Conservation (phyloP, 2,888 invertebrate species). For the Drosophila nr. perissopoda region DNA sequence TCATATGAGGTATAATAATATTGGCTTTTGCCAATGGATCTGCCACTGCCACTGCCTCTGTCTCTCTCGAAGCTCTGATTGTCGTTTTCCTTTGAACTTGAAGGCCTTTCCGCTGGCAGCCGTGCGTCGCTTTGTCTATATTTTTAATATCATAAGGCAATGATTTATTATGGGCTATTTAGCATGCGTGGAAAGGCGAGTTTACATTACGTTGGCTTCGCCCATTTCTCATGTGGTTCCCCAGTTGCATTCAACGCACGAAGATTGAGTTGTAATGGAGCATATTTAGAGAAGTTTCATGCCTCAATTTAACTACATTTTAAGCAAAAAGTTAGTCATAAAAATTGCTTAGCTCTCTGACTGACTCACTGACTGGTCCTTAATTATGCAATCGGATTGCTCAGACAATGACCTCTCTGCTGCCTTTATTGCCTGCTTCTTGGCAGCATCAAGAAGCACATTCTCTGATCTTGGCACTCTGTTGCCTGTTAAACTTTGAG, state of each 20-base stretch:
- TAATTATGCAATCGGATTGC: background rate
- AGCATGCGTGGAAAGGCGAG: constrained; percentile 32
- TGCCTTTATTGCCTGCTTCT: background rate
- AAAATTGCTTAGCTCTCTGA: background rate
- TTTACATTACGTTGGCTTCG: constrained; percentile 15
- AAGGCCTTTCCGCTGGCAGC: constrained; percentile 43
- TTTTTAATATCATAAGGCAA: constrained; percentile 47
- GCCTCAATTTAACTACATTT: background rate
- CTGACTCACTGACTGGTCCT: background rate
- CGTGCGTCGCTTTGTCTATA: constrained; percentile 32
- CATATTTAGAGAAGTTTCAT: background rate
- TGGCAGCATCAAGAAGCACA: constrained; percentile 28
- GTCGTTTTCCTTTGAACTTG: constrained; percentile 65
- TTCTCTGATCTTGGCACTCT: constrained; percentile 58
- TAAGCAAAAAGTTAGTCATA: background rate
- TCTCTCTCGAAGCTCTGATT: constrained; percentile 58
- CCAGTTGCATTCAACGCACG: constrained; percentile 11
- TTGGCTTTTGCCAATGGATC: constrained; percentile 41
- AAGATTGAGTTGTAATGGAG: constrained; percentile 31
- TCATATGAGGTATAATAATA: constrained; percentile 34
- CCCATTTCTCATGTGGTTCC: constrained; percentile 23
- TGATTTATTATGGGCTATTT: constrained; percentile 66
- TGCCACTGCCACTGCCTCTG: background rate
- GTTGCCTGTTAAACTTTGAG: constrained; percentile 45
- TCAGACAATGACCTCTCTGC: constrained; percentile 2